A percentile compares a stretch with the other conserved stretches of the same genome.
These are phyloP conservation scores for Xiphophorus maculatus DNA, from an alignment of 2,113 vertebrate species.

Conservation along the genomic window DNA sequence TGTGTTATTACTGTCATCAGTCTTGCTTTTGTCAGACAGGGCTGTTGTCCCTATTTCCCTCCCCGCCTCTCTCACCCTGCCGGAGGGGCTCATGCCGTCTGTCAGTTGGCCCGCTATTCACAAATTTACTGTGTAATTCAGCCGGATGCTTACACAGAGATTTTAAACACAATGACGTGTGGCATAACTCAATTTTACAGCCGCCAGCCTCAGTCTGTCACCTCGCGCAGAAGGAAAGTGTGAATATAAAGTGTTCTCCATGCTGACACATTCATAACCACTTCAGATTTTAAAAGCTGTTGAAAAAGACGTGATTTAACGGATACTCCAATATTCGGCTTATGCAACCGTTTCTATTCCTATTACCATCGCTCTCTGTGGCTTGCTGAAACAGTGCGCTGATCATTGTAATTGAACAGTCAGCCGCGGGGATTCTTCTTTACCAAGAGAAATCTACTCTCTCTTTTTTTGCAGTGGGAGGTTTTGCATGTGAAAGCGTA, in stretches of 20 bases:
- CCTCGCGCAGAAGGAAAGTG: conserved; percentile 46
- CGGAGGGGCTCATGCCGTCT: conserved; percentile 29
- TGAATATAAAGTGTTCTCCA: conserved; percentile 52
- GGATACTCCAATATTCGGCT: conserved; percentile 35
- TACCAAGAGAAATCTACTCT: not conserved
- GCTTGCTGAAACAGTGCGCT: conserved; percentile 1
- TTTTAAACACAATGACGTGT: conserved; percentile 60
- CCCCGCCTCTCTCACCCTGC: not conserved
- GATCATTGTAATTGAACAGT: conserved; percentile 40
- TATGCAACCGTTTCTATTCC: conserved; percentile 35
- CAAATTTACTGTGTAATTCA: conserved; percentile 49
- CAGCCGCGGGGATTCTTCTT: conserved; percentile 34
- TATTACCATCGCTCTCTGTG: not conserved
- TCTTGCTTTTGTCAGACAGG: conserved; percentile 22
- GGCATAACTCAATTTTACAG: conserved; percentile 66
- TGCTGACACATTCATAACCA: conserved; percentile 58
- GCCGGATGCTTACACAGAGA: conserved; percentile 51
- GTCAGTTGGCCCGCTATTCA: conserved; percentile 49
- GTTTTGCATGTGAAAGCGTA: not conserved
- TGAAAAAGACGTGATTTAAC: conserved; percentile 54
- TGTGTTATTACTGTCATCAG: conserved; percentile 7
- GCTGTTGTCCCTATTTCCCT: not conserved
- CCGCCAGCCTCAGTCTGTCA: conserved; percentile 58
- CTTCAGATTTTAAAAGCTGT: conserved; percentile 47
- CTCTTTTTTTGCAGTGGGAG: not conserved